A percentile compares a stretch with the other conserved stretches of the same genome.
Conservation (phyloP, 2,888 invertebrate species). For the Anthrax anthrax region DNA sequence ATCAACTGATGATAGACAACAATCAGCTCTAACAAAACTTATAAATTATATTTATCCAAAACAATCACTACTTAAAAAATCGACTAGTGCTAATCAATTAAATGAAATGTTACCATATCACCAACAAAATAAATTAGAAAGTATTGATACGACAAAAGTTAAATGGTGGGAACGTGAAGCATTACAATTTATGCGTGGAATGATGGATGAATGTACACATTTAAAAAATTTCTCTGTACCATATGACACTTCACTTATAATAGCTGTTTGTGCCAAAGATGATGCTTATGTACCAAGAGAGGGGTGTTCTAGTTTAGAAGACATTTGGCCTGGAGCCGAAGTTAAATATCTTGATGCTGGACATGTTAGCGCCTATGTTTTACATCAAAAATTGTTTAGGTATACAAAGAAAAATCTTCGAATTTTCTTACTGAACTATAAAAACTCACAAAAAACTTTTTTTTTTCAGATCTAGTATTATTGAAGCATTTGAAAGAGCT, state of each 20-base stretch:
- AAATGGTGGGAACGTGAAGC: constrained; percentile 67
- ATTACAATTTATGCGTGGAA: constrained; percentile 85
- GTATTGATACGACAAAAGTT: constrained; percentile 43
- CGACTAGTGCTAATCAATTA: not conserved
- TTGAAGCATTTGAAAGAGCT: constrained; percentile 60
- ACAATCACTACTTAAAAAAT: not conserved
- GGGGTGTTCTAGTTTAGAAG: constrained; percentile 63
- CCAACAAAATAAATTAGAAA: not conserved
- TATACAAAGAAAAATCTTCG: no score
- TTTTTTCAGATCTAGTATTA: constrained; percentile 50
- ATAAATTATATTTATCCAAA: constrained; percentile 29
- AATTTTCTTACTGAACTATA: not conserved
- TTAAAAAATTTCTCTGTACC: constrained; percentile 81
- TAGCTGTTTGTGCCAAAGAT: constrained; percentile 77
- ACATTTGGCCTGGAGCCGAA: constrained; percentile 88
- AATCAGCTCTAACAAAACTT: constrained; percentile 26
- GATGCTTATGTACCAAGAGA: constrained; percentile 86
- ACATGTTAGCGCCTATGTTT: constrained; percentile 78
- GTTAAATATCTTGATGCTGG: constrained; percentile 77
- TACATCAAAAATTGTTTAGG: constrained; percentile 80
- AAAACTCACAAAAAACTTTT: not conserved
- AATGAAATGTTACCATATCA: not conserved
- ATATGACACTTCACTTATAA: constrained; percentile 77
- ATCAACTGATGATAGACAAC: not conserved
- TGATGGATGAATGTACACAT: constrained; percentile 99